Conservation (phyloP, 2,113 vertebrate species). For the Podilymbus podiceps region DNA sequence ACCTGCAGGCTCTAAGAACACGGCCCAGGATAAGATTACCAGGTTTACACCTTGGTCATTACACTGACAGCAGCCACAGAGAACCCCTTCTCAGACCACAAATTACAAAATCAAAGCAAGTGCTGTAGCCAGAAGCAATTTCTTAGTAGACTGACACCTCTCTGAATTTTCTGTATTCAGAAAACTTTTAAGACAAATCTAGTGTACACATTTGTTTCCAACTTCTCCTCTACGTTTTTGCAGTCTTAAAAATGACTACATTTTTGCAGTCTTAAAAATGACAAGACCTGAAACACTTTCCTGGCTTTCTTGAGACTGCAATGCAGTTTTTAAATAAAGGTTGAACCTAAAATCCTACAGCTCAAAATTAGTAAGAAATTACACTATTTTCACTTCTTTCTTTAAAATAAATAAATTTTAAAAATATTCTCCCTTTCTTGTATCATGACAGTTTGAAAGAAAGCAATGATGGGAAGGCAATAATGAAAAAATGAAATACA, state of each 20-base stretch:
- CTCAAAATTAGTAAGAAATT: not conserved
- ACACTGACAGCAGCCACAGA: not conserved
- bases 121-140: not conserved
- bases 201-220: not conserved
- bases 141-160: not conserved
- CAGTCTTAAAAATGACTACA: not conserved
- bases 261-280: not conserved
- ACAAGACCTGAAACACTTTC: not conserved
- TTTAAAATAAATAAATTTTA: not conserved
- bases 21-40: not conserved
- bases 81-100: not conserved
- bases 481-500: not conserved
- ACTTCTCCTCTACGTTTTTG: not conserved
- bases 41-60: not conserved
- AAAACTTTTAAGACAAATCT: not conserved
- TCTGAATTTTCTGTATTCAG: not conserved
- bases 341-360: not conserved
- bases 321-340: not conserved
- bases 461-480: not conserved
- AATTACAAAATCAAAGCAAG: not conserved
- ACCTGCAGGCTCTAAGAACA: not conserved
- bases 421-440: not conserved
- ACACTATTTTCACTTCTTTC: not conserved
- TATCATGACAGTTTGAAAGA: not conserved
- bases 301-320: not conserved